Evolutionary conservation across 2,888 invertebrate genomes (phyloP).

Genomic region (Lagria hirta): DNA sequence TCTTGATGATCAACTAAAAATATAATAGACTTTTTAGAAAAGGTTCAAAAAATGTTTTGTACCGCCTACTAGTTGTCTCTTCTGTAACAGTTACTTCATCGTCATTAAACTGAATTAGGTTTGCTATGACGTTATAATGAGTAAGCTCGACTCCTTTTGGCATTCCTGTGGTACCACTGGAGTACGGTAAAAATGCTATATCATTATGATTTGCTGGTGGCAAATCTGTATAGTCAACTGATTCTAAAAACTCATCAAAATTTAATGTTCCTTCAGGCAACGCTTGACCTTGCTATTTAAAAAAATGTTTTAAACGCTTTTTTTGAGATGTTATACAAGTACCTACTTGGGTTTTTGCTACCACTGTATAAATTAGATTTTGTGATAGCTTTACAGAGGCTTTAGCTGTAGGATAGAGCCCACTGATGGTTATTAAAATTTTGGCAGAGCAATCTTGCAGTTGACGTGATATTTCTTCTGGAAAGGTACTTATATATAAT

Average conservation of each 20-base stretch:
- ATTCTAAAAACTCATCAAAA: conserved; percentile 59
- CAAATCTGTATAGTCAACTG: conserved; percentile 56
- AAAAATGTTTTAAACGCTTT: too few species aligned
- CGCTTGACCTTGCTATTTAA: conserved; percentile 20
- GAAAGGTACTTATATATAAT: too few species aligned
- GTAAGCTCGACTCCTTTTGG: conserved; percentile 74
- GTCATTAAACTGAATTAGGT: conserved; percentile 40
- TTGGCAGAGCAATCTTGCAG: conserved; percentile 61
- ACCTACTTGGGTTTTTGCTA: conserved; percentile 55
- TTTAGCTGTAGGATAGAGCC: conserved; percentile 56
- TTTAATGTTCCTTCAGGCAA: conserved; percentile 60
- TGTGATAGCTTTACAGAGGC: conserved; percentile 54
- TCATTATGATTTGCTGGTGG: conserved; percentile 59
- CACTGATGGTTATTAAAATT: conserved; percentile 61
- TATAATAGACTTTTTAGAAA: conserved; percentile 3
- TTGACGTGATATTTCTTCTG: conserved; percentile 70
- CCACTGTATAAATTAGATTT: conserved; percentile 57
- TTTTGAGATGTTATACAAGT: neutral
- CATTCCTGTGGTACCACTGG: conserved; percentile 82
- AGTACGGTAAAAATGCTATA: conserved; percentile 72
- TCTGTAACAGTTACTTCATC: conserved; percentile 9
- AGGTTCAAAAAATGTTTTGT: neutral
- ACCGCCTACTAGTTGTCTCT: conserved; percentile 23
- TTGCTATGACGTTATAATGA: conserved; percentile 48
- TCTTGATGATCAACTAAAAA: conserved; percentile 39